A percentile compares a stretch with the other conserved stretches of the same genome.
phyloP scores from a whole-genome alignment of 2,113 vertebrate genomes.

The Sander lucioperca region DNA sequence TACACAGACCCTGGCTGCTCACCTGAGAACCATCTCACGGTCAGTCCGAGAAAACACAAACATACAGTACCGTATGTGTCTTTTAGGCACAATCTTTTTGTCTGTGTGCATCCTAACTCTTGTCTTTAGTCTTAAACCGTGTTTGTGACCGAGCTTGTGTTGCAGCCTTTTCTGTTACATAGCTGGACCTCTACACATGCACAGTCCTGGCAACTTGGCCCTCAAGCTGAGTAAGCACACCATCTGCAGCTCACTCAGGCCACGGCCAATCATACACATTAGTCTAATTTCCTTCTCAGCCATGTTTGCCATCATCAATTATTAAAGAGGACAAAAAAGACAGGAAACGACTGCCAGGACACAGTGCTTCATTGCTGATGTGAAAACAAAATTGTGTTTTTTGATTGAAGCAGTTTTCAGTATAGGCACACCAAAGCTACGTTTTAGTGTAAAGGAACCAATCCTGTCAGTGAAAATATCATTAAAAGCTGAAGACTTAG shows the following conservation, averaged over 20 bases:
- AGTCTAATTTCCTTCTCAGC: constrained; percentile 63
- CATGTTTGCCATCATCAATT: constrained; percentile 64
- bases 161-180: constrained; percentile 42
- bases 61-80: background rate
- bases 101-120: background rate
- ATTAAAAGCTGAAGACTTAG: constrained; percentile 13
- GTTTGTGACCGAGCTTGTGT: background rate
- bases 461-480: background rate
- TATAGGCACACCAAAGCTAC: background rate
- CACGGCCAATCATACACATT: constrained; percentile 53
- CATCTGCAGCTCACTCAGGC: constrained; percentile 35
- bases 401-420: background rate
- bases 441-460: constrained; percentile 31
- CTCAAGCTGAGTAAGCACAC: constrained; percentile 57
- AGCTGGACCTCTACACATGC: constrained; percentile 28
- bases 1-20: constrained; percentile 13
- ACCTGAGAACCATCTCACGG: constrained; percentile 21
- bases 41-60: constrained; percentile 6
- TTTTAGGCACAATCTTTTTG: background rate
- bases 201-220: constrained; percentile 55
- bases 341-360: constrained; percentile 21
- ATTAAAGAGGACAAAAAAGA: constrained; percentile 36
- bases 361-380: constrained; percentile 2
- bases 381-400: constrained; percentile 10
- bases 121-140: background rate